Evolutionary conservation across 1,140 invertebrate species (phyloP).

Genomic region (Drosophila triauraria): DNA sequence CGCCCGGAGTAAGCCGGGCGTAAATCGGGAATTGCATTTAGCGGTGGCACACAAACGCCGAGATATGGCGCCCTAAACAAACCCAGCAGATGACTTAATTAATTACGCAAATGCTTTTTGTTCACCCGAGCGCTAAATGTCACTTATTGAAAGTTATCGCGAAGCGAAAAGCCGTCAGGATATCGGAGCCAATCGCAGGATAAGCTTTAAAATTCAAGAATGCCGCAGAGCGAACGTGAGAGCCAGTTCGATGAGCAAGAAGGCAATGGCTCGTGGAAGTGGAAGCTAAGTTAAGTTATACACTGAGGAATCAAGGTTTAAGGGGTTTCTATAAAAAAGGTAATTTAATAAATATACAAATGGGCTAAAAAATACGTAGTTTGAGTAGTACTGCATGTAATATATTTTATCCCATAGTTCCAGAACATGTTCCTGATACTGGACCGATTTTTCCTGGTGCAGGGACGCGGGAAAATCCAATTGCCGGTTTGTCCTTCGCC

Average conservation of each 20-base stretch:
- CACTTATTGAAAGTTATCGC: constrained; percentile 59
- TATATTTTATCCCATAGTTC: not conserved
- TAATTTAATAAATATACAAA: not conserved
- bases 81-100: constrained; percentile 58
- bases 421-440: not conserved
- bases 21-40: constrained; percentile 47
- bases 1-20: constrained; percentile 32
- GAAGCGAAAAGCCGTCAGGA: constrained; percentile 7
- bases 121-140: constrained; percentile 44
- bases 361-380: too few relatives aligned
- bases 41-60: constrained; percentile 24
- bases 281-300: constrained; percentile 14
- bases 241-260: not conserved
- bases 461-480: constrained; percentile 19
- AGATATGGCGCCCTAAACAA: constrained; percentile 41
- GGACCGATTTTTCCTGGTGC: constrained; percentile 4
- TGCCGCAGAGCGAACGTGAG: constrained; percentile 9
- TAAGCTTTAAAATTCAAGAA: constrained; percentile 40
- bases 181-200: constrained; percentile 52
- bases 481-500: constrained; percentile 36
- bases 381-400: too few relatives aligned
- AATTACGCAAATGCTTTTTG: constrained; percentile 60
- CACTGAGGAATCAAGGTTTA: constrained; percentile 5
- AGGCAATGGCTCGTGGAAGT: not conserved
- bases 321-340: not conserved